phyloP scores from a whole-genome alignment of 1,140 invertebrate species.

The Sycobia sp. region DNA sequence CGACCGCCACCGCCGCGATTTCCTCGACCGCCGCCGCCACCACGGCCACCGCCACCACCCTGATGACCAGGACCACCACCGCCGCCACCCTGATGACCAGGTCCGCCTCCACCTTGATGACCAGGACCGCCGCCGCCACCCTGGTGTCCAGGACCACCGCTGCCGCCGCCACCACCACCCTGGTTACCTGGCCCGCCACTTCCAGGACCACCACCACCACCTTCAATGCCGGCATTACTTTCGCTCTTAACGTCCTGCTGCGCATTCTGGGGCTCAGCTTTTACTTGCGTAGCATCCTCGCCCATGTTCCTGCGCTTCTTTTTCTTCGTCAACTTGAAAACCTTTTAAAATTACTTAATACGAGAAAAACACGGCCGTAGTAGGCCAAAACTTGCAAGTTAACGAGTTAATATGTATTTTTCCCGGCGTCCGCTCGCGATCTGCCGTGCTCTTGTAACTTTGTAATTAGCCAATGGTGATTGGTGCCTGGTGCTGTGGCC shows the following conservation, averaged over 20 bases:
- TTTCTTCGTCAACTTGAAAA: constrained; percentile 21
- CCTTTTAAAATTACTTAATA: not conserved
- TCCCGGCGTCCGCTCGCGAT: too few species aligned
- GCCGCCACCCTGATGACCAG: constrained; percentile 34
- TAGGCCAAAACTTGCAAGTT: too few species aligned
- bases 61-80: constrained; percentile 27
- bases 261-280: constrained; percentile 42
- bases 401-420: too few species aligned
- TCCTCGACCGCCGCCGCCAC: constrained; percentile 26
- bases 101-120: not conserved
- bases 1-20: constrained; percentile 39
- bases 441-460: too few species aligned
- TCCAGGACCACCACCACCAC: constrained; percentile 1
- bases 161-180: constrained; percentile 34
- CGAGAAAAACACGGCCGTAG: too few species aligned
- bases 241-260: constrained; percentile 47
- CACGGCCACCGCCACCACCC: constrained; percentile 16
- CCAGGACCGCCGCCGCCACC: constrained; percentile 34
- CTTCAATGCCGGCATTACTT: constrained; percentile 39
- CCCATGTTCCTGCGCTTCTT: constrained; percentile 40
- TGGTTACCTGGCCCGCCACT: constrained; percentile 10
- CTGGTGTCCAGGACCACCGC: constrained; percentile 23
- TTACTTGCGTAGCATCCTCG: constrained; percentile 46
- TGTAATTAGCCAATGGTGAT: too few species aligned
- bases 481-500: too few species aligned